Evolutionary conservation across 2,797 vertebrate species (phyloP), one percentile per base, ranked within the genome.

Genomic region (Sebastiscus albofasciatus): DNA sequence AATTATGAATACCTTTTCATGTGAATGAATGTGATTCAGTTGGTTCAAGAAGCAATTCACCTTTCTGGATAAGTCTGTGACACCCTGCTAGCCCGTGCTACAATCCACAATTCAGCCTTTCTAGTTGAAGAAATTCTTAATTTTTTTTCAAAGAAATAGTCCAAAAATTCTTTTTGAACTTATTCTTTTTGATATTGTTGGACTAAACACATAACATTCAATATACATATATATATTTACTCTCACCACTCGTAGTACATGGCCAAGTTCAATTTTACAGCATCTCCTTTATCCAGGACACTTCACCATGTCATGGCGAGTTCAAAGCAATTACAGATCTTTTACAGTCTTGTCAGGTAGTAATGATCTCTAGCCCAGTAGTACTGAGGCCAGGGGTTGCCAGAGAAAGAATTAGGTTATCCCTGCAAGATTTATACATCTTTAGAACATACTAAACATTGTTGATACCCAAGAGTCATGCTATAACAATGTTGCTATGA

Each of bases 291-390:
- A 61, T 56, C 24, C 24, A 27, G 69, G 34, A 56, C 13, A 29
- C 22, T 46, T 18, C 18, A 33, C 14, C 52, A 4, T 65, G 46
- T 60, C 27, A 66, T 9, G 9, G 16, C 62, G n/a, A 67, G 33
- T 34, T 81, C 54, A 73, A 73, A 67, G 59, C 65, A 59, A 71
- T 78, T 72, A 64, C 29, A 58, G 11, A 2, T 58, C 59, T 54
- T 70, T 34, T 56, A 69, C 67, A 29, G 27, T 56, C 61, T 16
- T 29, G 55, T 6, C 20, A 26, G 36, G 27, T 12, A 26, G 5
- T 58, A n/a, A 8, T 9, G 54, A 70, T 26, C 54, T 75, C 26
- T 4, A 13, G 60, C 46, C 16, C 20, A 69, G 8, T 8, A 29
- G 22, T 0, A 18, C 10, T 70, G 34, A 67, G 39, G 27, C 60